A percentile compares a stretch with the other conserved stretches of the same genome.
Evolutionary conservation across 2,113 vertebrate species (phyloP).

Genomic region (Bagarius yarrelli): DNA sequence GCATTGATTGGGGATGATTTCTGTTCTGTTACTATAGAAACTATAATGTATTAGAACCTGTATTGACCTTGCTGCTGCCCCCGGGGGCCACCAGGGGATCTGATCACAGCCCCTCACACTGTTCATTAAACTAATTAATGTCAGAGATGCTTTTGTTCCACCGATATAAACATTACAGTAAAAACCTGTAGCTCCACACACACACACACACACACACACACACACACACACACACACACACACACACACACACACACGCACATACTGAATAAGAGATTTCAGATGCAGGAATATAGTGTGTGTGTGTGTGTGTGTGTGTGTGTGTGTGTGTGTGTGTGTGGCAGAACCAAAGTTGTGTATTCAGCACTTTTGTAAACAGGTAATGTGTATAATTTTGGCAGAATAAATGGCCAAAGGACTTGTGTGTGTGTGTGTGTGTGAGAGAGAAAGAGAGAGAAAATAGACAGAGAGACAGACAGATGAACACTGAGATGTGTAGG

Average conservation of each 20-base stretch:
- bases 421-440: neutral
- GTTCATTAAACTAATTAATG: neutral
- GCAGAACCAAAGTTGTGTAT: neutral
- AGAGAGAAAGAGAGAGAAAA: neutral
- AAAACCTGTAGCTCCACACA: neutral
- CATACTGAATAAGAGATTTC: neutral
- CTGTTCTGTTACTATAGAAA: too few species aligned
- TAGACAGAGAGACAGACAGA: conserved; percentile 7
- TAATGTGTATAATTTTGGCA: neutral
- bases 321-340: neutral
- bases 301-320: neutral
- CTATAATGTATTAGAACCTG: too few species aligned
- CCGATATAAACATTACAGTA: neutral
- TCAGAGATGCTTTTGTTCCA: neutral
- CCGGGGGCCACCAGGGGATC: too few species aligned
- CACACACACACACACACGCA: neutral
- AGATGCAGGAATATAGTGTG: neutral
- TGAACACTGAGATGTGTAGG: neutral
- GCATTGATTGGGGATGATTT: too few species aligned
- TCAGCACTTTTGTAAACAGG: conserved; percentile 11
- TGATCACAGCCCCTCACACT: neutral
- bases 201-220: neutral
- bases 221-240: conserved; percentile 5
- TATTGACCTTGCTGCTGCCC: too few species aligned
- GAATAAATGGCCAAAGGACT: too few species aligned